Evolutionary conservation across 2,888 invertebrate species (phyloP).

Genomic region (Tetanocera ferruginea): DNA sequence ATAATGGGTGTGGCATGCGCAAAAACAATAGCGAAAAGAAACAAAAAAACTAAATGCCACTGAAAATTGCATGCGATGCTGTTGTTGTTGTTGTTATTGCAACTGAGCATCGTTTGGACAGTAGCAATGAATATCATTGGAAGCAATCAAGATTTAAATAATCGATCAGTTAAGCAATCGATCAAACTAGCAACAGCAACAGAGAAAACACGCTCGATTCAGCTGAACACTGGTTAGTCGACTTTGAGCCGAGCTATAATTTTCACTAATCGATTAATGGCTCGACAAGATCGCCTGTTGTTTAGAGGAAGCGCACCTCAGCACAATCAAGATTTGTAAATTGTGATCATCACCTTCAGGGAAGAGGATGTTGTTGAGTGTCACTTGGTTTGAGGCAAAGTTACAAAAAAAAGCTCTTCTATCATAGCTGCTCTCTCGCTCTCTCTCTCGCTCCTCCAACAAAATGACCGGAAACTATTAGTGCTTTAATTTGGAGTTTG

Average conservation of each 20-base stretch:
- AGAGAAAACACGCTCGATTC: neutral
- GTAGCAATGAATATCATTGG: conserved; percentile 1
- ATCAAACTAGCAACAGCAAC: neutral
- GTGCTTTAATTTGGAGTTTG: neutral
- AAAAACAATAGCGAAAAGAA: conserved; percentile 4
- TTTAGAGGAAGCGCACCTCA: neutral
- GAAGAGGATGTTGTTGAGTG: too few relatives aligned
- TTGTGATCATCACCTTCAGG: neutral
- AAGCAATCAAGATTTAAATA: neutral
- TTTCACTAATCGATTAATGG: conserved; percentile 1
- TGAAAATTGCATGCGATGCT: conserved; percentile 10
- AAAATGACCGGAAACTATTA: conserved; percentile 26
- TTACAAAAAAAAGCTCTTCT: neutral
- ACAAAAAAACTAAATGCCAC: conserved; percentile 6
- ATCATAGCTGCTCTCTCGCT: neutral
- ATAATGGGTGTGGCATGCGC: neutral
- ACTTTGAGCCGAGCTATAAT: neutral
- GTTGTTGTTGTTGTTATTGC: neutral
- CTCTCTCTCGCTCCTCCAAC: neutral
- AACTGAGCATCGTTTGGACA: neutral
- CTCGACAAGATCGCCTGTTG: neutral
- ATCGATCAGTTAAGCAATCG: conserved; percentile 1
- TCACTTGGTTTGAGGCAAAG: neutral
- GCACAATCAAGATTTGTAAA: neutral
- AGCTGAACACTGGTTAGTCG: neutral